These are phyloP conservation scores for Amphiprion percula DNA, from an alignment of 2,113 vertebrate genomes.

Conservation along the genomic window DNA sequence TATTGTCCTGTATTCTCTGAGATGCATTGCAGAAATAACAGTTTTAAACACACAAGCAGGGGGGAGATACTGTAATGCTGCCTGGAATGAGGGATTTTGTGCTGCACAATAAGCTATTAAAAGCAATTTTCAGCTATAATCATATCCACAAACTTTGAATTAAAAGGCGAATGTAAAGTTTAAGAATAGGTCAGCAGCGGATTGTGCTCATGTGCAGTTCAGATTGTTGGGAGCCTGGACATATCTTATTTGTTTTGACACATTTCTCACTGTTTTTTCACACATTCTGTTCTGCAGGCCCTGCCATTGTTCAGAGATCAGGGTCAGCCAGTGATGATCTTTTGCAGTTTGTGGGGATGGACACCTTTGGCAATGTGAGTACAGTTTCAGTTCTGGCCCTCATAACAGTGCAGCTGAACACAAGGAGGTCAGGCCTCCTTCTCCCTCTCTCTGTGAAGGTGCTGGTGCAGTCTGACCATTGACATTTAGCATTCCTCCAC, in stretches of 20 bases:
- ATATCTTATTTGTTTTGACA: conserved; percentile 13
- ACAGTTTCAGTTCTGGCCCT: conserved; percentile 64
- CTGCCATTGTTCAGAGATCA: conserved; percentile 38
- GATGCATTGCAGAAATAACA: conserved; percentile 72
- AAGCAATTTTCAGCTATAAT: conserved; percentile 23
- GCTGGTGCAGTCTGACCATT: conserved; percentile 84
- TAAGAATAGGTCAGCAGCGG: neutral
- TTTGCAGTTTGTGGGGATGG: conserved; percentile 70
- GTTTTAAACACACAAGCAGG: conserved; percentile 64
- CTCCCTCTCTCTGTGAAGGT: conserved; percentile 78
- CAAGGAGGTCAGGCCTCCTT: conserved; percentile 69
- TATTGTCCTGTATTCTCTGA: conserved; percentile 62
- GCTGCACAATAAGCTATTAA: conserved; percentile 43
- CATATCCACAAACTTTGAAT: conserved; percentile 28
- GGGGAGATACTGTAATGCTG: conserved; percentile 16
- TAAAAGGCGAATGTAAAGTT: conserved; percentile 12
- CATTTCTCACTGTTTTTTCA: conserved; percentile 31
- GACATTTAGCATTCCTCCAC: conserved; percentile 84
- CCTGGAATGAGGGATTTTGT: conserved; percentile 39
- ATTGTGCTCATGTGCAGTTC: neutral
- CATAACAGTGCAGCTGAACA: conserved; percentile 47
- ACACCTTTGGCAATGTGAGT: conserved; percentile 78
- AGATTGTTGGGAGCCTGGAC: neutral
- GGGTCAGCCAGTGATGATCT: conserved; percentile 59
- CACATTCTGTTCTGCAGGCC: conserved; percentile 33